These are phyloP conservation scores for Theretra japonica DNA, from an alignment of 2,888 invertebrate genomes.

Conservation along the genomic window DNA sequence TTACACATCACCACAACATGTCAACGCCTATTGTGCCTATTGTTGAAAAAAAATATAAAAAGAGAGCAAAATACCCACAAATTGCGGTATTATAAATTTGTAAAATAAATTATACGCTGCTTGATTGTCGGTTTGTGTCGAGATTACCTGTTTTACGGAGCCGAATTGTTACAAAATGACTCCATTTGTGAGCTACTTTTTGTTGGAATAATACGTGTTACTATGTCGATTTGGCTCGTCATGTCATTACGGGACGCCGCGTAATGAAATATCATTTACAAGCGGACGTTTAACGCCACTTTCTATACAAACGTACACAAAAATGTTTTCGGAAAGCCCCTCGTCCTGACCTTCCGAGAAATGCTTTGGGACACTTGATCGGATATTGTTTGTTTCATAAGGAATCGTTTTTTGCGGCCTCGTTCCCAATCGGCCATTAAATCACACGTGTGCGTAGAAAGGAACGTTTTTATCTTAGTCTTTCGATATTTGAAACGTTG, in stretches of 20 bases:
- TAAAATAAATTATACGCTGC: constrained; percentile 75
- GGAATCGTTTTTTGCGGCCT: constrained; percentile 16
- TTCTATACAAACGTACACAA: constrained; percentile 47
- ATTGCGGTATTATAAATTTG: constrained; percentile 78
- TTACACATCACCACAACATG: constrained; percentile 75
- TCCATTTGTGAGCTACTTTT: constrained; percentile 66
- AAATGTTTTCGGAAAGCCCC: constrained; percentile 25
- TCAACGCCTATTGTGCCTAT: constrained; percentile 79
- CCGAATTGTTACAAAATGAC: constrained; percentile 78
- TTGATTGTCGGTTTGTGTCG: constrained; percentile 77
- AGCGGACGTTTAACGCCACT: constrained; percentile 50
- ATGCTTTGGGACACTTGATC: constrained; percentile 30
- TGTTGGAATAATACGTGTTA: constrained; percentile 31
- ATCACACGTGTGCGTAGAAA: constrained; percentile 42
- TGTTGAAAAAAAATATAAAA: constrained; percentile 57
- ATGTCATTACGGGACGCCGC: constrained; percentile 60
- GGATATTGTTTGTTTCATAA: constrained; percentile 34
- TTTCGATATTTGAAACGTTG: constrained; percentile 18
- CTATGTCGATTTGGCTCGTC: constrained; percentile 29
- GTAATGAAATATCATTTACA: constrained; percentile 72
- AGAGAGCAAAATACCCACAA: constrained; percentile 61
- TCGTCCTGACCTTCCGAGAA: constrained; percentile 43
- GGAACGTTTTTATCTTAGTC: constrained; percentile 7
- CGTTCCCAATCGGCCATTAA: constrained; percentile 50
- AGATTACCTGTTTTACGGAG: constrained; percentile 78